These are phyloP conservation scores for Metopolophium dirhodum DNA, from an alignment of 1,140 invertebrate genomes.

Conservation along the genomic window DNA sequence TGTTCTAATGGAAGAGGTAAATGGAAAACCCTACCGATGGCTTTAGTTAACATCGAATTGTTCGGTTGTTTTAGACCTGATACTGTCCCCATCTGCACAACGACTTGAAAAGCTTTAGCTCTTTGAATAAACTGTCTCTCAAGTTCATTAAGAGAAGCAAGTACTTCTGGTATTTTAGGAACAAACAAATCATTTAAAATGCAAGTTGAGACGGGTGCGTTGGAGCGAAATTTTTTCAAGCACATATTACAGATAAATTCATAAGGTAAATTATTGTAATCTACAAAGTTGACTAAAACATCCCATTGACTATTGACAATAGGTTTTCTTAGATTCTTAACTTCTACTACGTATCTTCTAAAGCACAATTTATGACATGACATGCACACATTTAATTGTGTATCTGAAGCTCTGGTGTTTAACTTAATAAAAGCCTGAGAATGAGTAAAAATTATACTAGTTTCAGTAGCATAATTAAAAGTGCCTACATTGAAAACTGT, in stretches of 20 bases:
- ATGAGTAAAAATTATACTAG: no score
- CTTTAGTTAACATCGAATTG: constrained; percentile 60
- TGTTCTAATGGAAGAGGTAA: constrained; percentile 62
- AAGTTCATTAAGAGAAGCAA: constrained; percentile 60
- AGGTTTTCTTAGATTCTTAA: constrained; percentile 56
- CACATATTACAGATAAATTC: constrained; percentile 56
- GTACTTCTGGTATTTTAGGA: constrained; percentile 55
- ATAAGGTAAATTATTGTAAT: constrained; percentile 57
- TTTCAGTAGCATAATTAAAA: no score
- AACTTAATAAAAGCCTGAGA: no score
- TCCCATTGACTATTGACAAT: not conserved
- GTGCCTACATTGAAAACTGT: no score
- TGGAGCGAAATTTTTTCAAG: constrained; percentile 55
- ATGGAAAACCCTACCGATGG: constrained; percentile 62
- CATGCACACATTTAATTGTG: constrained; percentile 56
- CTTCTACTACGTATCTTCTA: constrained; percentile 57
- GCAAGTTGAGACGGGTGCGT: constrained; percentile 57
- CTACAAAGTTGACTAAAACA: constrained; percentile 31
- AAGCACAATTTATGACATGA: constrained; percentile 60
- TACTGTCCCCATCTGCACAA: constrained; percentile 57
- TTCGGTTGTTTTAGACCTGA: constrained; percentile 61
- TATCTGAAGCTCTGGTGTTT: not conserved
- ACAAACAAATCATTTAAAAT: constrained; percentile 59
- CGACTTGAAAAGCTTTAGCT: constrained; percentile 62
- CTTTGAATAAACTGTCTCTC: constrained; percentile 62